These are phyloP conservation scores for Eueides isabella DNA, from an alignment of 1,140 invertebrate species.

Conservation along the genomic window DNA sequence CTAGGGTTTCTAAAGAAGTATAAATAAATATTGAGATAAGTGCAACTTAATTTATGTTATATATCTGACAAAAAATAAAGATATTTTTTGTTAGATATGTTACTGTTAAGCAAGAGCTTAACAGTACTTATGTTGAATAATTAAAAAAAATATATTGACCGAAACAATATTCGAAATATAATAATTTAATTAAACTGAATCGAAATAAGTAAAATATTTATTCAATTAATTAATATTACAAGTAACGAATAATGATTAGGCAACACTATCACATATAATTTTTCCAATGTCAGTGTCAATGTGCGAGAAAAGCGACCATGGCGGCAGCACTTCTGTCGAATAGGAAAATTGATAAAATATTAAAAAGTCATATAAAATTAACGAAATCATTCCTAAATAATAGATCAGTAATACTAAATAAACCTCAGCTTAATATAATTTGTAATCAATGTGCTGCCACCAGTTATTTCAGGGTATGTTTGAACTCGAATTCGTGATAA, in stretches of 20 bases:
- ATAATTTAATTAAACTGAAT: too few species aligned
- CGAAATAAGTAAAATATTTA: too few species aligned
- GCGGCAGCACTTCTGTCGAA: constrained; percentile 69
- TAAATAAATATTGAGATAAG: too few species aligned
- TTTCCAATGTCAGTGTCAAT: constrained; percentile 29
- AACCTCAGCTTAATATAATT: constrained; percentile 57
- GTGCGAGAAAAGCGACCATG: constrained; percentile 53
- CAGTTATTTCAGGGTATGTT: constrained; percentile 65
- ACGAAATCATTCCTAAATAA: constrained; percentile 50
- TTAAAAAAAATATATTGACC: too few species aligned
- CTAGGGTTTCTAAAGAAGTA: too few species aligned
- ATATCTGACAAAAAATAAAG: too few species aligned
- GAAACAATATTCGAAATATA: too few species aligned
- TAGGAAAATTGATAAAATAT: constrained; percentile 67
- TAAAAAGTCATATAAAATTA: constrained; percentile 65
- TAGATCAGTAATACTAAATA: constrained; percentile 60
- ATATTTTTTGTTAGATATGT: too few species aligned
- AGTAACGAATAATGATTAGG: background rate
- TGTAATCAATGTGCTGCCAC: constrained; percentile 67
- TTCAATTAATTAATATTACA: background rate
- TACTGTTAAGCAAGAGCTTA: too few species aligned
- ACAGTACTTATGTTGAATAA: too few species aligned
- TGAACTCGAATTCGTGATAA: constrained; percentile 10
- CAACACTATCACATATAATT: constrained; percentile 1
- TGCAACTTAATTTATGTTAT: too few species aligned